Evolutionary conservation across 1,140 invertebrate species (phyloP), one percentile per base, ranked within the genome.

Genomic region (Antheraea pernyi): DNA sequence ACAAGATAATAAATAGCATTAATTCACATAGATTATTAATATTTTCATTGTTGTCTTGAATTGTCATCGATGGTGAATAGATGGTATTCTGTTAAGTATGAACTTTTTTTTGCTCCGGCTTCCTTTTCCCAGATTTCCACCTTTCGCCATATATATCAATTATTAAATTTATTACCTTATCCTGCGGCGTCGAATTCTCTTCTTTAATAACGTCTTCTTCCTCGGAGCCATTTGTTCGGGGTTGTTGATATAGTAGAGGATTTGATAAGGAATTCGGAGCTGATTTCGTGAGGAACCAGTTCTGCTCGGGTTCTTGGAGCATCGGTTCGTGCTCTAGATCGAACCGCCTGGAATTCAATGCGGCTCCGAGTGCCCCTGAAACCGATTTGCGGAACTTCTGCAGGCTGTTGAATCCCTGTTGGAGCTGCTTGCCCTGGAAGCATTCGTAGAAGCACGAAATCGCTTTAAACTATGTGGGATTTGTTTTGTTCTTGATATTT

Each of bases 241-340:
- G 76, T 30, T 85, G 91, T 39, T 83, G 85, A 60, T 86, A 87
- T 67, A 92, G 70, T 53, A 93, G 72, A n/a, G 92, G 94, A 74
- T 95, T 95, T 76, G 95, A 96, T 65, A 97, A 82, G 0, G 96
- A 96, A 84, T 96, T 97, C 6, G 96, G 96, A 3, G 96, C 96
- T 37, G 96, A 97, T 72, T 96, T 94, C 65, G 95, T 96, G 18
- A 97, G 83, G 67, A 96, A 94, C 96, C 96, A 97, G 79, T 97
- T 97, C 73, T 94, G 94, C 75, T 95, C 94, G 10, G 73, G 89
- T 69, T 91, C 87, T 16, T 85, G 80, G 62, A 91, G 74, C 82
- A 88, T 92, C 2, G 90, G 89, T 63, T 93, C 89, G 19, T 91
- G 82, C 72, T 92, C 91, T 60, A 88, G 39, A 46, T 92, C 91